Conservation (phyloP, 2,888 invertebrate genomes). For the Ariolimax columbianus region DNA sequence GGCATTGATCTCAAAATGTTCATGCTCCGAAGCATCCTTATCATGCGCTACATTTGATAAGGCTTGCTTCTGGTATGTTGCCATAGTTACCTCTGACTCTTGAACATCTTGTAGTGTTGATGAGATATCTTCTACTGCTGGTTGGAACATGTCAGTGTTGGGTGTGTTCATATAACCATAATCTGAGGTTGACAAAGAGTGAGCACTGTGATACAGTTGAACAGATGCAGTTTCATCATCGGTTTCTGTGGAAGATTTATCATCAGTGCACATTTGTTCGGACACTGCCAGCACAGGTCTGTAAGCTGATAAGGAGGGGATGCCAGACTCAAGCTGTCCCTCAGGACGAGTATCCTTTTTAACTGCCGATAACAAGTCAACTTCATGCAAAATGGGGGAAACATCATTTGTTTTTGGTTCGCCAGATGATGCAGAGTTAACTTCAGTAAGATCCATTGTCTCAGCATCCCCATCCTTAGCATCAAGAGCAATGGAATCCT, state of each 20-base stretch:
- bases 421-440: not conserved
- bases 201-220: not conserved
- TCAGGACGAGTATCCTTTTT: not conserved
- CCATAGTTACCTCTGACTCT: not conserved
- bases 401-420: not conserved
- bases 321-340: not conserved
- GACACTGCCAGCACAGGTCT: not conserved
- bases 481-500: not conserved
- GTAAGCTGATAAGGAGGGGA: not conserved
- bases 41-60: not conserved
- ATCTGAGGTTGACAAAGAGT: not conserved
- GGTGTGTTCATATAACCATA: not conserved
- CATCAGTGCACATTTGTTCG: not conserved
- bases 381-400: not conserved
- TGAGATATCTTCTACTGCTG: not conserved
- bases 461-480: not conserved
- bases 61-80: not conserved
- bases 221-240: not conserved
- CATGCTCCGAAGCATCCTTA: not conserved
- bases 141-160: not conserved
- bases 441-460: not conserved
- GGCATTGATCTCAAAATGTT: not conserved
- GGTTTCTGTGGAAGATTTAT: not conserved
- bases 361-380: not conserved
- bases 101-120: not conserved